A percentile compares a stretch with the other conserved stretches of the same genome.
These are phyloP conservation scores for Propithecus deckenii DNA, from an alignment of 2,797 vertebrate species.

Conservation along the genomic window DNA sequence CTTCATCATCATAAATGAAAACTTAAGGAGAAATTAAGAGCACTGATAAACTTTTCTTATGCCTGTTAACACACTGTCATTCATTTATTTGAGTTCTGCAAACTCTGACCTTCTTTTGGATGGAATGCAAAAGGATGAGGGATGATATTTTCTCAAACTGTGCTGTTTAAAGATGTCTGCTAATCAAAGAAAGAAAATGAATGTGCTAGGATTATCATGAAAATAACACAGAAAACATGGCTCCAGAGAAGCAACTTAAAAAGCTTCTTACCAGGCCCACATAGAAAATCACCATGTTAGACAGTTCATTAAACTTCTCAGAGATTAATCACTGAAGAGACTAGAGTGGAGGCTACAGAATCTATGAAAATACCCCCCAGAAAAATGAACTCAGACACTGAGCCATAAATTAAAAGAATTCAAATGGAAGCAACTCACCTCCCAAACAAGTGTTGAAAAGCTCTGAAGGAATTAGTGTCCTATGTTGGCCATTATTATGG, in stretches of 20 bases:
- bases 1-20: neutral
- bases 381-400: neutral
- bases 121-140: constrained; percentile 27
- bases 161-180: constrained; percentile 23
- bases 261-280: constrained; percentile 50
- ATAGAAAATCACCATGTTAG: constrained; percentile 34
- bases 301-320: constrained; percentile 55
- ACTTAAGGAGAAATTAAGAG: neutral
- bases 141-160: constrained; percentile 21
- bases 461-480: neutral
- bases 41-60: neutral
- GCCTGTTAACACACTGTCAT: neutral
- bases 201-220: neutral
- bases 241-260: constrained; percentile 48
- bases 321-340: constrained; percentile 36
- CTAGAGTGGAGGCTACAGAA: neutral
- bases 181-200: constrained; percentile 8
- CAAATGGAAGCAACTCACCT: neutral
- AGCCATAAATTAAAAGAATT: neutral
- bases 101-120: neutral
- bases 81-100: neutral
- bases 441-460: neutral
- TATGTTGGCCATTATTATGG: neutral
- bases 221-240: constrained; percentile 36
- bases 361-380: neutral